These are phyloP conservation scores for Ianthella basta DNA, from an alignment of 37 sponge, comb jelly and placozoan genomes.

Conservation along the genomic window DNA sequence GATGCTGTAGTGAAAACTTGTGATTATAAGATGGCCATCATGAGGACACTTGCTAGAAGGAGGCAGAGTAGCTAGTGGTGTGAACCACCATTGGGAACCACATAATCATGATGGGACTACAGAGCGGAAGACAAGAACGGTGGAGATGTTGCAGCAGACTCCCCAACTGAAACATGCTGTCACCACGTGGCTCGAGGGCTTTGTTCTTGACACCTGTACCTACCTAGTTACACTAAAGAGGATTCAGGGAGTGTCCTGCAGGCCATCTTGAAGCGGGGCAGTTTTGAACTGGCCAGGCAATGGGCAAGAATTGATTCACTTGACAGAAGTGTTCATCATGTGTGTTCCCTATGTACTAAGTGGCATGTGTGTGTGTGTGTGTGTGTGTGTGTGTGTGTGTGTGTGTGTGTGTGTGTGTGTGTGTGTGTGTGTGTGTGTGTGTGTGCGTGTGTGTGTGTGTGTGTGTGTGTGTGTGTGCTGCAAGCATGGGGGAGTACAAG, in stretches of 20 bases:
- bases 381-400: not conserved
- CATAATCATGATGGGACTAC: too few species aligned
- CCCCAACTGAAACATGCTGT: too few species aligned
- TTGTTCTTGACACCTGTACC: too few species aligned
- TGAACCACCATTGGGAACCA: too few species aligned
- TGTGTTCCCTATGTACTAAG: not conserved
- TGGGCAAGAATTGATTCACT: slow-evolving; percentile 59
- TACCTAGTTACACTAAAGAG: slow-evolving; percentile 42
- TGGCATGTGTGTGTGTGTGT: slow-evolving; percentile 16
- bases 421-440: slow-evolving; percentile 23
- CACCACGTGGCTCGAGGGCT: too few species aligned
- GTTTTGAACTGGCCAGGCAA: slow-evolving; percentile 51
- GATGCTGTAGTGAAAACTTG: too few species aligned
- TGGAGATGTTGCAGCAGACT: too few species aligned
- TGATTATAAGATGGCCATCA: too few species aligned
- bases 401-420: slow-evolving; percentile 13
- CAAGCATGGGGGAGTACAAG: too few species aligned
- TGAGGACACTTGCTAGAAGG: too few species aligned
- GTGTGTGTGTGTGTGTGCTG: slow-evolving; percentile 36
- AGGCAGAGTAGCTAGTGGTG: too few species aligned
- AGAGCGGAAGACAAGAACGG: too few species aligned
- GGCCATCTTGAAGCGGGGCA: slow-evolving; percentile 9
- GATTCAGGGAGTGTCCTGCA: not conserved
- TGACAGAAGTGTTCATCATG: not conserved
- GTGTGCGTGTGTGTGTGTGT: slow-evolving; percentile 30